A percentile compares a stretch with the other conserved stretches of the same genome.
Evolutionary conservation across 2,113 vertebrate species (phyloP).

Genomic region (Aleadryas rufinucha): DNA sequence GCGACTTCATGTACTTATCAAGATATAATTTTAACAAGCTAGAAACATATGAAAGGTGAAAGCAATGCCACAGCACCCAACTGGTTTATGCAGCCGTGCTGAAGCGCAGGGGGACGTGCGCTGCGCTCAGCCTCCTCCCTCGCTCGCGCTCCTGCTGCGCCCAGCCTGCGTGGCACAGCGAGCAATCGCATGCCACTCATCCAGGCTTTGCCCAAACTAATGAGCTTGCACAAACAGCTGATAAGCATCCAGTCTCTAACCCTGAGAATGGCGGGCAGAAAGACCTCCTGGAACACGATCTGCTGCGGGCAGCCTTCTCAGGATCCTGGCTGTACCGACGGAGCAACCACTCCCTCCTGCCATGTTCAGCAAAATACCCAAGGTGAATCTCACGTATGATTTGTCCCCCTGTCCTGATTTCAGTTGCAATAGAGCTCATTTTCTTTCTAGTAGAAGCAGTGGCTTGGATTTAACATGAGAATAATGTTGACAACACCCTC

Average conservation of each 20-base stretch:
- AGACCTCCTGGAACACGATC: background rate
- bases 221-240: background rate
- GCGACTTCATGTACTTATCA: no score
- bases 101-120: no score
- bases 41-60: no score
- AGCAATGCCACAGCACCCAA: no score
- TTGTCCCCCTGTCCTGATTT: background rate
- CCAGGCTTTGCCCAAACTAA: no score
- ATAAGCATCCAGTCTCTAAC: background rate
- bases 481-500: background rate
- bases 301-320: background rate
- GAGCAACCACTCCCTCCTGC: background rate
- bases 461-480: background rate
- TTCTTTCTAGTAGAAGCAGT: background rate
- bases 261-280: background rate
- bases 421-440: background rate
- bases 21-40: no score
- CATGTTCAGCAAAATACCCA: background rate
- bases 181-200: no score
- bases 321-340: fast-evolving
- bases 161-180: no score
- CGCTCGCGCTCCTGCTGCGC: no score
- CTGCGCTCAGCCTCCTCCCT: no score
- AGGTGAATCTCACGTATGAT: background rate
- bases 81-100: no score